These are phyloP conservation scores for Tricholaema leucomelas DNA, from an alignment of 2,113 vertebrate genomes.

Conservation along the genomic window DNA sequence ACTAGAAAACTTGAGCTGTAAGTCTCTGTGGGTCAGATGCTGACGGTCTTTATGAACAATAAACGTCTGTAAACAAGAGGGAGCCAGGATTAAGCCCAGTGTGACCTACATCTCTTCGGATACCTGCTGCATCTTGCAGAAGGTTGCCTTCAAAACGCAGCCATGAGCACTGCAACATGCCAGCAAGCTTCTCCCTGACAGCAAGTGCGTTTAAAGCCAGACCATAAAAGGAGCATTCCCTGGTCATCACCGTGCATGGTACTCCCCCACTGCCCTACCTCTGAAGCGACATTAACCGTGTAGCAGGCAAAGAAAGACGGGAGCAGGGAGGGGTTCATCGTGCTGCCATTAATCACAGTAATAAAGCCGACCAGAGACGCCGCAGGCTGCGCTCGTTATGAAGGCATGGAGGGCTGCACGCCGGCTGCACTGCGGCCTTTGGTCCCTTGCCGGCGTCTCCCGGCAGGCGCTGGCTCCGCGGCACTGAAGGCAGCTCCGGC, in stretches of 20 bases:
- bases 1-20: background rate
- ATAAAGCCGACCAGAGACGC: background rate
- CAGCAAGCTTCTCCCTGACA: fast-evolving
- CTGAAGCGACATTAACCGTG: background rate
- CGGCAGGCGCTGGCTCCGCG: fast-evolving
- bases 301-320: background rate
- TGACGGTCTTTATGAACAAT: background rate
- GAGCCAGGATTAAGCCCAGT: background rate
- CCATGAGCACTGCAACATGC: fast-evolving
- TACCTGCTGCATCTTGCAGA: background rate
- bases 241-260: fast-evolving
- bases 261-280: background rate
- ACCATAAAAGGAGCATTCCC: background rate
- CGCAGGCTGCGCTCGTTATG: background rate
- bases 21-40: background rate
- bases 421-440: fast-evolving
- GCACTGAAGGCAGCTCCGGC: fast-evolving
- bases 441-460: fast-evolving
- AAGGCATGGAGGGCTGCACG: background rate
- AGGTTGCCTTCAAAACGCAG: background rate
- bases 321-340: background rate
- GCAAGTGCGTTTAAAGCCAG: background rate
- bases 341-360: background rate
- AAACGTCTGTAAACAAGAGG: background rate
- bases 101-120: background rate